Evolutionary conservation across 2,797 vertebrate genomes (phyloP).

Genomic region (Cuniculus paca): DNA sequence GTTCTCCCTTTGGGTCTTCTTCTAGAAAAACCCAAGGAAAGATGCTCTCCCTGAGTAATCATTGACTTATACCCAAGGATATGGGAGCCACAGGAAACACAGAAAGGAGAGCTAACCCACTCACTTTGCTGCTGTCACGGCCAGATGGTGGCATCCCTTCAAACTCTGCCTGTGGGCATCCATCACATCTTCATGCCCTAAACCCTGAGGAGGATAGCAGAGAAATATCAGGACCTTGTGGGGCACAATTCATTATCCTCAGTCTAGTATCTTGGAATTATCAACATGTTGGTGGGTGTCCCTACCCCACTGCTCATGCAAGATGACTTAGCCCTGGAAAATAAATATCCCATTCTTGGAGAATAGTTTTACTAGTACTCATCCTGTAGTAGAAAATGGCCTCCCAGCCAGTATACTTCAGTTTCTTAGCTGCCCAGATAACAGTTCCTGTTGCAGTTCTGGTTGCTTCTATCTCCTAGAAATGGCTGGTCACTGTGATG

Average conservation of each 20-base stretch:
- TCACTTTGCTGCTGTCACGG: fast-evolving
- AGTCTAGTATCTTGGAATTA: not conserved
- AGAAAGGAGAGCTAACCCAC: no score
- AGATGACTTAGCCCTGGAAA: not conserved
- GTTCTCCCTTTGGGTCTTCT: not conserved
- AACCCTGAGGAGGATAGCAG: no score
- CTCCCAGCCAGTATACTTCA: no score
- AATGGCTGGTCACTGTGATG: no score
- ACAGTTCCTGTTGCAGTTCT: no score
- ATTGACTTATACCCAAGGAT: not conserved
- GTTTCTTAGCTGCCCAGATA: no score
- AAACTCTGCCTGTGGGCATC: not conserved
- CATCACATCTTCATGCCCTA: not conserved
- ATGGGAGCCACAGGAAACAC: not conserved
- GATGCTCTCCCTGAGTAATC: not conserved
- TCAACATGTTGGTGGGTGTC: not conserved
- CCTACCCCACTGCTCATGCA: no score
- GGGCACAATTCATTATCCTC: no score
- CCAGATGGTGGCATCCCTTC: not conserved
- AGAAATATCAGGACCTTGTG: not conserved
- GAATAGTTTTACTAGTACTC: not conserved
- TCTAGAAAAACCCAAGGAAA: not conserved
- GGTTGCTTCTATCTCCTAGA: no score
- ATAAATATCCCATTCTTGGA: not conserved
- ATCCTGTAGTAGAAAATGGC: not conserved